Conservation (phyloP, 2,888 invertebrate genomes). For the Megalurothrips usitatus region DNA sequence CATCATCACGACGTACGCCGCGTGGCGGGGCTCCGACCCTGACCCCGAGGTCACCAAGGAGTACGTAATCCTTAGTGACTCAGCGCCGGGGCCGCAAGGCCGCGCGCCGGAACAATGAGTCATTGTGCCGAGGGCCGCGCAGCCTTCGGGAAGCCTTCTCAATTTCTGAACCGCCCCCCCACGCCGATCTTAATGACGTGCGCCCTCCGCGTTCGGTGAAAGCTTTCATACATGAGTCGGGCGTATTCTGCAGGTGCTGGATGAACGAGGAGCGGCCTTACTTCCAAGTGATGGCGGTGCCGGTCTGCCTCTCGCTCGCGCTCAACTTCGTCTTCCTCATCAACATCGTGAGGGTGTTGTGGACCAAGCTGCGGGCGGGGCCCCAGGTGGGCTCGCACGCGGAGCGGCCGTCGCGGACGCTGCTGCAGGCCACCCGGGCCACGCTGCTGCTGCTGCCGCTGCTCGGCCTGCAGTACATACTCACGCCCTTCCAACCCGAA, state of each 20-base stretch:
- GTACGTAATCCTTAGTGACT: background rate
- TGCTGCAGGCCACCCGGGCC: constrained; percentile 66
- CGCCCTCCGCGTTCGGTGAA: too few species aligned
- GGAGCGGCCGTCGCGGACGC: constrained; percentile 60
- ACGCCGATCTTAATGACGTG: too few species aligned
- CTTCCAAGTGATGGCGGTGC: constrained; percentile 68
- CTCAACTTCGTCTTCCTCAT: constrained; percentile 80
- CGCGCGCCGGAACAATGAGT: too few species aligned
- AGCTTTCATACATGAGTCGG: too few species aligned
- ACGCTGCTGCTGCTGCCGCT: constrained; percentile 86
- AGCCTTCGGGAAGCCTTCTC: too few species aligned
- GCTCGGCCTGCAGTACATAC: constrained; percentile 83
- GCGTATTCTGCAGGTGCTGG: constrained; percentile 60
- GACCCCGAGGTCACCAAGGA: constrained; percentile 1
- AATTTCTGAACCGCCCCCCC: too few species aligned
- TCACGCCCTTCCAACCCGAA: constrained; percentile 76
- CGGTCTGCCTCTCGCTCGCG: constrained; percentile 73
- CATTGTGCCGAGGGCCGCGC: too few species aligned
- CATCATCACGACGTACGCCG: constrained; percentile 61
- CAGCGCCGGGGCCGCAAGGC: too few species aligned
- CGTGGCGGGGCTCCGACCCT: constrained; percentile 55
- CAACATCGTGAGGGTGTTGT: constrained; percentile 83
- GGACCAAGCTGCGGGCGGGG: constrained; percentile 71
- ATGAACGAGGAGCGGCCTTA: constrained; percentile 65
- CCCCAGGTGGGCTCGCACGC: constrained; percentile 32